phyloP scores from a whole-genome alignment of 2,113 vertebrate genomes.

The Bagarius yarrelli region DNA sequence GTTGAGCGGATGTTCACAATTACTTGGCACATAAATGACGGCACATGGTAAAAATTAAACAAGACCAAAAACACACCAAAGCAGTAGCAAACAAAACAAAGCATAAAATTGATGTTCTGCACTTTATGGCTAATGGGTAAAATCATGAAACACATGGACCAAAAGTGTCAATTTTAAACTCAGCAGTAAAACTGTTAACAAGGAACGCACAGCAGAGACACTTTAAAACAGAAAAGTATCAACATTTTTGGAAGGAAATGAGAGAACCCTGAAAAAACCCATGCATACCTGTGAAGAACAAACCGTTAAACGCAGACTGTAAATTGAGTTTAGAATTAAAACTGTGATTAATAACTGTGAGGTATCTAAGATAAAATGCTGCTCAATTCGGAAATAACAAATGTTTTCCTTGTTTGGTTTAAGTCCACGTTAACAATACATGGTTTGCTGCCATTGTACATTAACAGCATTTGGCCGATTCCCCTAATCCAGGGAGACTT shows the following conservation, averaged over 20 bases:
- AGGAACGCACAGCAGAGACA: not conserved
- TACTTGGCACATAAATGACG: too few relatives aligned
- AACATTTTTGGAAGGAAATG: not conserved
- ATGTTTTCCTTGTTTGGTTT: not conserved
- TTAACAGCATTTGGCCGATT: too few relatives aligned
- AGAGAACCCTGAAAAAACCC: not conserved
- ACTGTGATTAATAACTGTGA: not conserved
- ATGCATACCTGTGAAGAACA: not conserved
- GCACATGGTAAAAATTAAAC: too few relatives aligned
- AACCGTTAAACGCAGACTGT: not conserved
- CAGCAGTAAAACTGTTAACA: too few relatives aligned
- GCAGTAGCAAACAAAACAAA: too few relatives aligned
- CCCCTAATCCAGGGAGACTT: too few relatives aligned
- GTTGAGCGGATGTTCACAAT: too few relatives aligned
- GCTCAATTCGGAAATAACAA: not conserved
- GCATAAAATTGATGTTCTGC: too few relatives aligned
- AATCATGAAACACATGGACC: not conserved
- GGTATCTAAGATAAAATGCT: not conserved
- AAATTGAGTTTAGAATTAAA: not conserved
- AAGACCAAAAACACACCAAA: too few relatives aligned
- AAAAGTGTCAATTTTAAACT: too few relatives aligned
- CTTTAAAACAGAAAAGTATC: not conserved
- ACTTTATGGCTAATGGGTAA: too few relatives aligned
- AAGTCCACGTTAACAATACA: not conserved
- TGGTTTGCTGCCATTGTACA: not conserved